Evolutionary conservation across 2,888 invertebrate species (phyloP).

Genomic region (Harmothoe impar): DNA sequence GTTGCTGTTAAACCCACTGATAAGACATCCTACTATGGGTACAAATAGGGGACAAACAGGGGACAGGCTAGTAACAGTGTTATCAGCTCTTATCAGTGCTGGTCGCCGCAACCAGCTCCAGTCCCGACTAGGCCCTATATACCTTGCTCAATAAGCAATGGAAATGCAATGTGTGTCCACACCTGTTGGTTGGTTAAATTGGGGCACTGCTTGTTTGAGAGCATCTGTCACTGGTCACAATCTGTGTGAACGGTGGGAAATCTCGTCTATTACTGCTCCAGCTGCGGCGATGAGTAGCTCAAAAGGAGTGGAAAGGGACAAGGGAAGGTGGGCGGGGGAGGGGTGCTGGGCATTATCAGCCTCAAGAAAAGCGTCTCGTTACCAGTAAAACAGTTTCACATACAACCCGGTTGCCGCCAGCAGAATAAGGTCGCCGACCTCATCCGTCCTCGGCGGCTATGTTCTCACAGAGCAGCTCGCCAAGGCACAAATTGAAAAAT

Average conservation of each 20-base stretch:
- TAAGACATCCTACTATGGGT: too few relatives aligned
- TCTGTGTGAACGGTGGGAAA: background rate
- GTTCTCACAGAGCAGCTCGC: constrained; percentile 19
- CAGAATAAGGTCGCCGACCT: constrained; percentile 33
- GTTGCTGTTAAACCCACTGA: too few relatives aligned
- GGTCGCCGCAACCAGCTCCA: too few relatives aligned
- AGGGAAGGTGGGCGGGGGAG: background rate
- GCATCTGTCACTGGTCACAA: background rate
- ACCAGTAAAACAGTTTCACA: constrained; percentile 36
- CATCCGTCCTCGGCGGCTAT: constrained; percentile 44
- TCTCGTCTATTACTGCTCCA: background rate
- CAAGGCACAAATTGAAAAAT: constrained; percentile 59
- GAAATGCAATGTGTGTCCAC: too few relatives aligned
- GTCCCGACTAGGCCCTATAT: too few relatives aligned
- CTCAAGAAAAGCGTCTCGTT: constrained; percentile 26
- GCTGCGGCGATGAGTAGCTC: background rate
- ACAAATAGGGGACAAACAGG: too few relatives aligned
- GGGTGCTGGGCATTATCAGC: background rate
- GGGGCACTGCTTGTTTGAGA: too few relatives aligned
- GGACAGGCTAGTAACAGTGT: too few relatives aligned
- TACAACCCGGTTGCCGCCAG: constrained; percentile 30
- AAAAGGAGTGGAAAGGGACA: background rate
- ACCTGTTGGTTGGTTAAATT: too few relatives aligned
- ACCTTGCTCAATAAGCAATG: too few relatives aligned
- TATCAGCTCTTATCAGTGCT: too few relatives aligned